These are phyloP conservation scores for Clupea harengus DNA, from an alignment of 2,113 vertebrate species.

Conservation along the genomic window DNA sequence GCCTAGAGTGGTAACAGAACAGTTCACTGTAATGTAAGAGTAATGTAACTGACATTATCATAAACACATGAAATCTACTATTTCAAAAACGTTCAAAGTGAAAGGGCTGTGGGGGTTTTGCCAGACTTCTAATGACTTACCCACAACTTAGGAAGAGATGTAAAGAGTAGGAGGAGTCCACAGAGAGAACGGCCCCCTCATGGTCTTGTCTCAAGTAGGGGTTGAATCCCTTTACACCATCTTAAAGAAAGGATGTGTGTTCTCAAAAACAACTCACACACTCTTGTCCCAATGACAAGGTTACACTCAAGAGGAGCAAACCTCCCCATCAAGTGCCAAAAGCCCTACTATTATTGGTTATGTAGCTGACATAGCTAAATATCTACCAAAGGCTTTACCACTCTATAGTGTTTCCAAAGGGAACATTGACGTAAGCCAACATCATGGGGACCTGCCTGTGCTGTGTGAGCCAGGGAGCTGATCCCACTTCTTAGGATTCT, in stretches of 20 bases:
- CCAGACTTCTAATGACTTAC: not conserved
- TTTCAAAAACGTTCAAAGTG: too few species aligned
- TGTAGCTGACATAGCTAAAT: not conserved
- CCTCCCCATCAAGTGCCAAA: not conserved
- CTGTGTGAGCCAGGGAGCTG: not conserved
- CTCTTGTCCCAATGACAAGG: not conserved
- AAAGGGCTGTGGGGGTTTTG: not conserved
- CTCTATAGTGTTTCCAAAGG: not conserved
- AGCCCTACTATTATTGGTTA: not conserved
- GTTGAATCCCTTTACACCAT: not conserved
- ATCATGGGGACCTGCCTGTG: not conserved
- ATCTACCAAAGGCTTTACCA: not conserved
- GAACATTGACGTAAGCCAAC: not conserved
- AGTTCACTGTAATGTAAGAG: too few species aligned
- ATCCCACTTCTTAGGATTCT: not conserved
- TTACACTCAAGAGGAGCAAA: not conserved
- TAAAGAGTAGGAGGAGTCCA: not conserved
- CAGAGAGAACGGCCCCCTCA: slow-evolving; percentile 13
- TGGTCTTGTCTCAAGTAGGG: not conserved
- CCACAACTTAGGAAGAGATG: slow-evolving; percentile 16
- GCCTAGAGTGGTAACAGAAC: too few species aligned
- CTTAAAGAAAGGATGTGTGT: not conserved
- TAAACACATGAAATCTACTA: not conserved
- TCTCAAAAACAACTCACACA: too few species aligned
- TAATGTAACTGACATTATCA: too few species aligned